A percentile compares a stretch with the other conserved stretches of the same genome.
phyloP scores from a whole-genome alignment of 2,888 invertebrate genomes.

The Desoria tigrina region DNA sequence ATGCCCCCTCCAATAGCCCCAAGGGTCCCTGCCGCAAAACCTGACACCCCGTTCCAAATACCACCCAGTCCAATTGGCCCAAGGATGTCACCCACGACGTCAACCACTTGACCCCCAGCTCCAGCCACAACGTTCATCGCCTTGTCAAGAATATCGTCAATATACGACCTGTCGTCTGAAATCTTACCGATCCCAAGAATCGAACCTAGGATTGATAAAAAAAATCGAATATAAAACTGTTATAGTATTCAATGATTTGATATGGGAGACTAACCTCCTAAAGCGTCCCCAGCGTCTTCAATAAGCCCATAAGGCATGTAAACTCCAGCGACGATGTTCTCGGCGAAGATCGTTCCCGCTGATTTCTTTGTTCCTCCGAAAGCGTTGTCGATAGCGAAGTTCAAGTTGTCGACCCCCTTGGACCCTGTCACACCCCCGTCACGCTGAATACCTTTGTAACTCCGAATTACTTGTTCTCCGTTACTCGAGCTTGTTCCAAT shows the following conservation, averaged over 20 bases:
- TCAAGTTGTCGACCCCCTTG: constrained; percentile 5
- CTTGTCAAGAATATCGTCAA: constrained; percentile 17
- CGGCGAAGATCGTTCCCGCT: constrained; percentile 9
- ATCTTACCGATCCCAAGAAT: neutral
- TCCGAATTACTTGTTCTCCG: constrained; percentile 2
- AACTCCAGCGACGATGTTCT: constrained; percentile 8
- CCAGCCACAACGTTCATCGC: neutral
- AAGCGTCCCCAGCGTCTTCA: constrained; percentile 3
- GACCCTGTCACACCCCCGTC: constrained; percentile 17
- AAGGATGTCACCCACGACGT: constrained; percentile 14
- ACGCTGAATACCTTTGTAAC: constrained; percentile 4
- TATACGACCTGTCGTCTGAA: neutral
- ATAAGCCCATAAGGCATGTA: constrained; percentile 3
- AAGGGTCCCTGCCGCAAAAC: neutral
- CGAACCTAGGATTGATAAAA: no score
- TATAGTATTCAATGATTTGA: no score
- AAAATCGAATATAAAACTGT: no score
- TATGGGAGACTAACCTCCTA: no score
- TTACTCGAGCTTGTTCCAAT: neutral
- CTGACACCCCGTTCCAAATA: neutral
- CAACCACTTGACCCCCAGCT: constrained; percentile 8
- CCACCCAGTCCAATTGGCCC: constrained; percentile 11
- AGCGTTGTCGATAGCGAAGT: constrained; percentile 3
- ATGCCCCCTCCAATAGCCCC: constrained; percentile 4
- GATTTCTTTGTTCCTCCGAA: constrained; percentile 7